phyloP scores from a whole-genome alignment of 2,113 vertebrate genomes.

The Mixornis gularis region DNA sequence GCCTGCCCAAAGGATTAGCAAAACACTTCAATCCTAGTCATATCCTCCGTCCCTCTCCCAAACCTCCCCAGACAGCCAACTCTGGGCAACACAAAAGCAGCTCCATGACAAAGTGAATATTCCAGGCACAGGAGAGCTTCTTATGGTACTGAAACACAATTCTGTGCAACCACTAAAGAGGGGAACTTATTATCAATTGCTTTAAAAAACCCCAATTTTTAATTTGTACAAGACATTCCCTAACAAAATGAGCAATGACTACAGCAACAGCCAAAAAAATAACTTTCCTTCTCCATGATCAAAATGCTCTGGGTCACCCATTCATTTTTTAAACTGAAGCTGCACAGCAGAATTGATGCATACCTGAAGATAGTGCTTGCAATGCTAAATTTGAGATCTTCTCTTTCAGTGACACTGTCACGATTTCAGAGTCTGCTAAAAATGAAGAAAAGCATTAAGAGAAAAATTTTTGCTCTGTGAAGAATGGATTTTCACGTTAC shows the following conservation, averaged over 20 bases:
- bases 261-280: background rate
- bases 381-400: background rate
- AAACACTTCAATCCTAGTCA: background rate
- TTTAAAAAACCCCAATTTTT: background rate
- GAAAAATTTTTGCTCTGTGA: background rate
- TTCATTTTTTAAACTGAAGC: no score
- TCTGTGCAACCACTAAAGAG: background rate
- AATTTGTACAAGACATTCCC: background rate
- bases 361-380: background rate
- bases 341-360: background rate
- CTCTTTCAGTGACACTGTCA: background rate
- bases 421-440: background rate
- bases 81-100: background rate
- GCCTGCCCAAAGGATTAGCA: background rate
- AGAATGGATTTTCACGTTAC: conserved; percentile 1
- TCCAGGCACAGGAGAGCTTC: background rate
- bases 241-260: background rate
- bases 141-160: background rate
- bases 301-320: background rate
- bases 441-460: background rate
- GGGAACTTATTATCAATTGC: background rate
- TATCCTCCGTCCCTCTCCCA: background rate
- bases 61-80: background rate
- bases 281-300: background rate
- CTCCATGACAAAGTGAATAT: background rate